A percentile compares a stretch with the other conserved stretches of the same genome.
Conservation (phyloP, 1,140 invertebrate genomes). For the Drosophila nasuta region DNA sequence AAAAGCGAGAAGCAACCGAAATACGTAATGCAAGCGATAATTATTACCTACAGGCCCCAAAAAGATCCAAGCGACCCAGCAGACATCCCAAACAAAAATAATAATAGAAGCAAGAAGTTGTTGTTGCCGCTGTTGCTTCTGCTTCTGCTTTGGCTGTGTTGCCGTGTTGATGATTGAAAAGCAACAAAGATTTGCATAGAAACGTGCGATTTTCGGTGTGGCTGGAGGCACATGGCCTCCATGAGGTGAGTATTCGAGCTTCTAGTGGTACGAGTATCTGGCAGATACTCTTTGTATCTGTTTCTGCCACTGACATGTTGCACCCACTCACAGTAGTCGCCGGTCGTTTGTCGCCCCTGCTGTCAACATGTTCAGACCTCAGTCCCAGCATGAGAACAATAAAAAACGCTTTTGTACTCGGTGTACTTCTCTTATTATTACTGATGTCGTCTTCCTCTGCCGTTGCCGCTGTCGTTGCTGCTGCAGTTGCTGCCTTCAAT, state of each 20-base stretch:
- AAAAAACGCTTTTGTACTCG: conserved; percentile 35
- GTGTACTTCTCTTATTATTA: conserved; percentile 14
- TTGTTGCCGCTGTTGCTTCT: conserved; percentile 49
- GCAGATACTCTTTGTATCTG: conserved; percentile 54
- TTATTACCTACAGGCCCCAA: conserved; percentile 73
- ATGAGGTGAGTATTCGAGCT: conserved; percentile 15
- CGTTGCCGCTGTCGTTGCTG: not conserved
- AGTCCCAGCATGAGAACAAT: conserved; percentile 71
- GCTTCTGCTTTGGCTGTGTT: conserved; percentile 8
- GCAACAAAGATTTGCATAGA: conserved; percentile 79
- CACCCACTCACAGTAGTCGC: conserved; percentile 54
- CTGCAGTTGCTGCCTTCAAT: conserved; percentile 50
- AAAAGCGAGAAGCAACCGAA: conserved; percentile 75
- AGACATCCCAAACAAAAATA: conserved; percentile 24
- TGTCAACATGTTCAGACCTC: conserved; percentile 72
- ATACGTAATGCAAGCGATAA: conserved; percentile 83
- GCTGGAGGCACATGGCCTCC: conserved; percentile 59
- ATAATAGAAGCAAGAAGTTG: conserved; percentile 61
- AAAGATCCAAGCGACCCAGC: conserved; percentile 25
- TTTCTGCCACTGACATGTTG: conserved; percentile 46
- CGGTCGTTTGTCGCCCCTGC: conserved; percentile 51
- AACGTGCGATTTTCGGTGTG: conserved; percentile 76
- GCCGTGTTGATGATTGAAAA: conserved; percentile 75
- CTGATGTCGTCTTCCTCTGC: conserved; percentile 14
- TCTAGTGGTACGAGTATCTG: conserved; percentile 49